Evolutionary conservation across 2,888 invertebrate species (phyloP).

Genomic region (Agrilus biguttatus): DNA sequence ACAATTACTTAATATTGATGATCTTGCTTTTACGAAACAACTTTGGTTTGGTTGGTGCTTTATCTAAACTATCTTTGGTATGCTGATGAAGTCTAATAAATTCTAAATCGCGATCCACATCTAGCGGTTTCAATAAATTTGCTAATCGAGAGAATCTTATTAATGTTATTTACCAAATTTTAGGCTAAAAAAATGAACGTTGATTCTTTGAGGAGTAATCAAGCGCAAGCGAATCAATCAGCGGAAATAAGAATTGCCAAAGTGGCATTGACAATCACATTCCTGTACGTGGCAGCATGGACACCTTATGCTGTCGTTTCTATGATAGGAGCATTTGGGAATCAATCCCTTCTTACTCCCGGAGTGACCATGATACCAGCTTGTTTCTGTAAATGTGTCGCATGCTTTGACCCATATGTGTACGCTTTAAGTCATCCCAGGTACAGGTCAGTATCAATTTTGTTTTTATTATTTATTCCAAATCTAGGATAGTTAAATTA

Average conservation of each 20-base stretch:
- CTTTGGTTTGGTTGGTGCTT: too few relatives aligned
- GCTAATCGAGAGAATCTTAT: too few relatives aligned
- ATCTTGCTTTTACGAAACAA: too few relatives aligned
- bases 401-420: slow-evolving; percentile 83
- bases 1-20: too few relatives aligned
- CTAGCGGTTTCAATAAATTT: too few relatives aligned
- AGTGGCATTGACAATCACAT: slow-evolving; percentile 76
- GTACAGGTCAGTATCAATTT: slow-evolving; percentile 44
- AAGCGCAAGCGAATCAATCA: slow-evolving; percentile 49
- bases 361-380: slow-evolving; percentile 78
- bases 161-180: not conserved
- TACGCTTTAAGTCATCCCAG: slow-evolving; percentile 85
- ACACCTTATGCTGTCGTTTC: slow-evolving; percentile 78
- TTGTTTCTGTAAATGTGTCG: slow-evolving; percentile 73
- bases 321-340: slow-evolving; percentile 69
- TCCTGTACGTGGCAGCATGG: slow-evolving; percentile 76
- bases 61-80: too few relatives aligned
- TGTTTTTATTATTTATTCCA: slow-evolving; percentile 3
- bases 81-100: too few relatives aligned
- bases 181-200: slow-evolving; percentile 85
- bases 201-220: slow-evolving; percentile 62
- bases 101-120: too few relatives aligned
- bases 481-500: too few relatives aligned
- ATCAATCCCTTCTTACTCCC: slow-evolving; percentile 56
- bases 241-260: slow-evolving; percentile 78